These are phyloP conservation scores for Xiphophorus birchmanni DNA, from an alignment of 2,797 vertebrate species.

Conservation along the genomic window DNA sequence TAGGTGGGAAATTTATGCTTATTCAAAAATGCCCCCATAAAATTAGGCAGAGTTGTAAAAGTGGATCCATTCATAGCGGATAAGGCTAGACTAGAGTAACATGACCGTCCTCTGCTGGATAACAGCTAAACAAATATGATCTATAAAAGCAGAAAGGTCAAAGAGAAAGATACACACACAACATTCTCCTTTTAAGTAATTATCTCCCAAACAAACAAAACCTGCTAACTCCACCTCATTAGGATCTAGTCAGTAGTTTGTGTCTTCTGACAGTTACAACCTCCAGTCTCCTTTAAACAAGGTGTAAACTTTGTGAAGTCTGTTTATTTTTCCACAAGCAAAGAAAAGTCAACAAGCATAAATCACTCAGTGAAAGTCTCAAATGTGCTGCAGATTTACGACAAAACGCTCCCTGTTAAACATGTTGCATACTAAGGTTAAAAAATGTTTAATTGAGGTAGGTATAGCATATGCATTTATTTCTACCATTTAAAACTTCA, in stretches of 20 bases:
- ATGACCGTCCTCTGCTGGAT: conserved; percentile 10
- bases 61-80: conserved; percentile 24
- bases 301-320: background rate
- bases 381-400: background rate
- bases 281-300: background rate
- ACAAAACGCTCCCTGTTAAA: background rate
- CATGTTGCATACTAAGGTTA: background rate
- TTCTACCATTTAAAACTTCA: background rate
- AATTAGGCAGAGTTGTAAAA: conserved; percentile 24
- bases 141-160: background rate
- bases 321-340: background rate
- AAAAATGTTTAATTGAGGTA: background rate
- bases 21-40: conserved; percentile 7
- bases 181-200: background rate
- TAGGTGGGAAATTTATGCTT: conserved; percentile 25
- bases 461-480: background rate
- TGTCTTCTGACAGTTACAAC: too few relatives aligned
- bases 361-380: background rate
- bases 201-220: background rate
- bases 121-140: conserved; percentile 4
- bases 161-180: background rate
- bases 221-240: background rate
- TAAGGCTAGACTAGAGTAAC: conserved; percentile 16
- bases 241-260: too few relatives aligned
- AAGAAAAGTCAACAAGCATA: background rate